phyloP scores from a whole-genome alignment of 2,113 vertebrate species.

The Condylura cristata region DNA sequence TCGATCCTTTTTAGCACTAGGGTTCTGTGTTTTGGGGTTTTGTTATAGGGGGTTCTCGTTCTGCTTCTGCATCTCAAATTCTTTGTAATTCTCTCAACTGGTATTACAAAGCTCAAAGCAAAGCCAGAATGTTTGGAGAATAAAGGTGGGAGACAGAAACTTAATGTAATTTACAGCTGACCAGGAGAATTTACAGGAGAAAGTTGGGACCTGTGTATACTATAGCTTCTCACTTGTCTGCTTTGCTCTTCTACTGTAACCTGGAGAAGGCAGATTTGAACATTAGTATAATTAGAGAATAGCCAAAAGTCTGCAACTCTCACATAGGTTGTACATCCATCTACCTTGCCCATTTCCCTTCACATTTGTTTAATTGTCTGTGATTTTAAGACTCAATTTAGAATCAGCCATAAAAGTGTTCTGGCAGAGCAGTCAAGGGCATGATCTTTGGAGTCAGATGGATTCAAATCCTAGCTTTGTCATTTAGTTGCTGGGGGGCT shows the following conservation, averaged over 20 bases:
- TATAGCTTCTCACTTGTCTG: background rate
- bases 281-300: background rate
- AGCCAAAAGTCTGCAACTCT: background rate
- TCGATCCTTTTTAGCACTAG: background rate
- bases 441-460: background rate
- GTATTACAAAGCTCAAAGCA: background rate
- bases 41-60: background rate
- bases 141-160: background rate
- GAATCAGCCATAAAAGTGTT: background rate
- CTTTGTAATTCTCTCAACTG: background rate
- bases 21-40: background rate
- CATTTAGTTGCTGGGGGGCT: background rate
- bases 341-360: background rate
- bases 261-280: background rate
- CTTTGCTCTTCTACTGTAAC: background rate
- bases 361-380: background rate
- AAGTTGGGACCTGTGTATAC: background rate
- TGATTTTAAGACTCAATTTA: slow-evolving; percentile 29
- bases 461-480: background rate
- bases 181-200: background rate
- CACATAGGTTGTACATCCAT: background rate
- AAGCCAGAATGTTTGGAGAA: background rate
- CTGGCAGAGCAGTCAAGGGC: background rate
- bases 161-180: background rate
- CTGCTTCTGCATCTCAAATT: background rate